phyloP scores from a whole-genome alignment of 2,113 vertebrate species.

The Bubo bubo region DNA sequence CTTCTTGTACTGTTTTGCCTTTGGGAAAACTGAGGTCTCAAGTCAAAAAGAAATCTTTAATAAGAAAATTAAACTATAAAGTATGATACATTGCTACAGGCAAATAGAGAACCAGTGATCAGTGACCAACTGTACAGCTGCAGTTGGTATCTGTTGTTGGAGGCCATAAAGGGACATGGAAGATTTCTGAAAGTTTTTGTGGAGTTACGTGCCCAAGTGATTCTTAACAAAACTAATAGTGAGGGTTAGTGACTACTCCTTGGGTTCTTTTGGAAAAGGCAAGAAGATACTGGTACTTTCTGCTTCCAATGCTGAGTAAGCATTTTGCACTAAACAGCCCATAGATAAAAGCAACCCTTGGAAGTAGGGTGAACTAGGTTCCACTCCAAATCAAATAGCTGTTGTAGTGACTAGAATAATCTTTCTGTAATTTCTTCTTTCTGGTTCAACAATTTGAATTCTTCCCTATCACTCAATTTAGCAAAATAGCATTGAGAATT shows the following conservation, averaged over 20 bases:
- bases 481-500: background rate
- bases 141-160: background rate
- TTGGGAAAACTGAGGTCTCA: background rate
- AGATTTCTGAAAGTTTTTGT: background rate
- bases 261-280: background rate
- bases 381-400: background rate
- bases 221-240: background rate
- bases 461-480: background rate
- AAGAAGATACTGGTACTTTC: background rate
- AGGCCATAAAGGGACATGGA: background rate
- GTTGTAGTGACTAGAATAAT: background rate
- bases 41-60: background rate
- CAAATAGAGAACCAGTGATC: background rate
- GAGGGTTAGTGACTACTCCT: background rate
- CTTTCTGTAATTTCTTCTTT: background rate
- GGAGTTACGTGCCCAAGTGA: background rate
- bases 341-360: background rate
- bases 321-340: background rate
- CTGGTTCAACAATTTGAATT: background rate
- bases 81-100: background rate
- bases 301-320: background rate
- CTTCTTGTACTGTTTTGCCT: background rate
- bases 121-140: background rate
- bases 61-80: background rate
- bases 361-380: background rate